Percentiles rank a stretch among this genome's conserved stretches.
Conservation (phyloP, 2,797 vertebrate genomes). For the Sarcophilus harrisii region DNA sequence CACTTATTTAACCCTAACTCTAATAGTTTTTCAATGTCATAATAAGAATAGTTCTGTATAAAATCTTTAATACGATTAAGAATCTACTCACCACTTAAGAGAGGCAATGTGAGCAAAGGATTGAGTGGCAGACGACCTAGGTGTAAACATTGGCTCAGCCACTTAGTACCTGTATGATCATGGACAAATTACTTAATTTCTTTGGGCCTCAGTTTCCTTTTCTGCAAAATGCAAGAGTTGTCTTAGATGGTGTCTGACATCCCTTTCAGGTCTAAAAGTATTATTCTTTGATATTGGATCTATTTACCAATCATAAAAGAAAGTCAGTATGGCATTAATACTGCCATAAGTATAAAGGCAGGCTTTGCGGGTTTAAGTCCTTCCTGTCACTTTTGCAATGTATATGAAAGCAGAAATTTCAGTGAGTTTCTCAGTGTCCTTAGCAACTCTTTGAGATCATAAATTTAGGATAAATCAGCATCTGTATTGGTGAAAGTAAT, state of each 20-base stretch:
- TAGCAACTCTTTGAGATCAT: background rate
- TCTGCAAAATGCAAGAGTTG: background rate
- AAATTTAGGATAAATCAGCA: background rate
- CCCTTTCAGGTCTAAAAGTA: background rate
- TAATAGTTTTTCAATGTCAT: background rate
- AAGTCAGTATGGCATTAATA: background rate
- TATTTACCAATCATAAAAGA: background rate
- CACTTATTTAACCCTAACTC: background rate
- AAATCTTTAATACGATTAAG: background rate
- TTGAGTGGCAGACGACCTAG: background rate
- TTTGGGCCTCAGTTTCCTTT: background rate
- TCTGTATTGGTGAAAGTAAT: background rate
- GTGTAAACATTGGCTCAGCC: background rate
- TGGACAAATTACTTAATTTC: background rate
- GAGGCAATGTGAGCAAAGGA: background rate
- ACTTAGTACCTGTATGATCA: background rate
- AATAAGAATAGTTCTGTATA: background rate
- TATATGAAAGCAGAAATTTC: background rate
- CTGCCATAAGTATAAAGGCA: background rate
- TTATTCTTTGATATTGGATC: background rate
- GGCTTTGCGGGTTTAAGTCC: background rate
- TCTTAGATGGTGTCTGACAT: background rate
- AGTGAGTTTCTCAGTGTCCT: background rate
- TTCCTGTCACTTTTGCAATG: background rate
- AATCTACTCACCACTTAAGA: background rate